These are phyloP conservation scores for Oligia latruncula DNA, from an alignment of 2,888 invertebrate genomes.

Conservation along the genomic window DNA sequence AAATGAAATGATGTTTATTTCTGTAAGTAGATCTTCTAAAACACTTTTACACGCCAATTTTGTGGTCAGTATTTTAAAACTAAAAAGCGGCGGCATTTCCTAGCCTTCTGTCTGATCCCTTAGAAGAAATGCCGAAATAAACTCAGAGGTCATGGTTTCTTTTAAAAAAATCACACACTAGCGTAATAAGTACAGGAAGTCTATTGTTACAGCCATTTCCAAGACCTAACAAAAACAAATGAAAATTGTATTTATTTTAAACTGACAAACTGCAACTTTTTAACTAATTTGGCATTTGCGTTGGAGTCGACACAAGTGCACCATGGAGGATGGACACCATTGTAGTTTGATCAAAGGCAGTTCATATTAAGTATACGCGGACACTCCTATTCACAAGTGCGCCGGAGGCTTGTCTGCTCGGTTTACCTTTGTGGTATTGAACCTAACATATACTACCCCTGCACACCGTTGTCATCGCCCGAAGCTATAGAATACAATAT, in stretches of 20 bases:
- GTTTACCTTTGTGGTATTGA: conserved; percentile 12
- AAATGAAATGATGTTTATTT: not conserved
- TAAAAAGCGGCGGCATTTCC: not conserved
- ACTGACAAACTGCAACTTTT: no score
- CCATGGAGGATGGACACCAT: not conserved
- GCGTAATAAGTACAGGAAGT: not conserved
- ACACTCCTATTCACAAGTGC: not conserved
- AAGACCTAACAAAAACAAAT: not conserved
- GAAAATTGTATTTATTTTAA: not conserved
- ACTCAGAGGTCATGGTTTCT: not conserved
- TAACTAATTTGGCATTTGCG: not conserved
- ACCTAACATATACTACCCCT: not conserved
- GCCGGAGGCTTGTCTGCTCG: not conserved
- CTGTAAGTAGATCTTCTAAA: not conserved
- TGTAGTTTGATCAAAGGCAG: not conserved
- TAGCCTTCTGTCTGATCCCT: not conserved
- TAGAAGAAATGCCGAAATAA: no score
- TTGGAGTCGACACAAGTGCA: not conserved
- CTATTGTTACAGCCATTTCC: not conserved
- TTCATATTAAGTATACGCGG: not conserved
- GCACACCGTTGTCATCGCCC: not conserved
- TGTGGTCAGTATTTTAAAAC: not conserved
- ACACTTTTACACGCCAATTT: not conserved
- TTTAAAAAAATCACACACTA: not conserved
- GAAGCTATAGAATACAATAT: conserved; percentile 8